phyloP scores from a whole-genome alignment of 1,140 invertebrate species.

The Orius laevigatus region DNA sequence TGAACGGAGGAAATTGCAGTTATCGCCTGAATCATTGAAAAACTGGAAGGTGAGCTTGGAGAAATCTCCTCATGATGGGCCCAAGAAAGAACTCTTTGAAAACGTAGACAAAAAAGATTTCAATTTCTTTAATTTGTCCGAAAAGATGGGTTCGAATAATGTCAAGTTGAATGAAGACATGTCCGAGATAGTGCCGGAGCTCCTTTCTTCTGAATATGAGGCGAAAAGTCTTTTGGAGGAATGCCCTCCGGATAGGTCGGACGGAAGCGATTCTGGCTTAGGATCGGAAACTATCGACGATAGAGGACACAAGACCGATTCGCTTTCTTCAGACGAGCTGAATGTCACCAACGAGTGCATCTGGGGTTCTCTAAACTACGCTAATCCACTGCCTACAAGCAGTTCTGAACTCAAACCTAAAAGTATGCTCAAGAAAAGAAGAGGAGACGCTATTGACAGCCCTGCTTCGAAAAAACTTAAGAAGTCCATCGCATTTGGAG shows the following conservation, averaged over 20 bases:
- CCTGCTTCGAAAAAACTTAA: slow-evolving; percentile 37
- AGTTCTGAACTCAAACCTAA: slow-evolving; percentile 23
- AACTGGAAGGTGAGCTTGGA: no score
- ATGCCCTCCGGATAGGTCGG: slow-evolving; percentile 34
- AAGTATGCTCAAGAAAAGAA: slow-evolving; percentile 34
- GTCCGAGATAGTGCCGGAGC: no score
- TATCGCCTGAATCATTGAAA: no score
- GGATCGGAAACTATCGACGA: slow-evolving; percentile 32
- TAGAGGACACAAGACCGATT: slow-evolving; percentile 18
- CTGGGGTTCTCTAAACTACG: slow-evolving; percentile 2
- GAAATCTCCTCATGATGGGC: no score
- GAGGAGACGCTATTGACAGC: no score
- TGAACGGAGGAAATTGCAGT: no score
- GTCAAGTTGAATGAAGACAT: no score
- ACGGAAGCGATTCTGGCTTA: slow-evolving; percentile 65
- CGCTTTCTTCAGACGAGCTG: slow-evolving; percentile 16
- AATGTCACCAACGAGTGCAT: slow-evolving; percentile 1
- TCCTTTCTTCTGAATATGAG: not conserved
- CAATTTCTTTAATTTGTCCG: no score
- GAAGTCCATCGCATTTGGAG: slow-evolving; percentile 71
- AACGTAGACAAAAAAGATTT: no score
- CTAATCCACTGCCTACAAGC: not conserved
- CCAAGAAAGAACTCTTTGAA: no score
- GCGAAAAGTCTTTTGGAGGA: not conserved
- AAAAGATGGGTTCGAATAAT: no score